Conservation (phyloP, 2,797 vertebrate genomes). For the Propithecus deckenii region DNA sequence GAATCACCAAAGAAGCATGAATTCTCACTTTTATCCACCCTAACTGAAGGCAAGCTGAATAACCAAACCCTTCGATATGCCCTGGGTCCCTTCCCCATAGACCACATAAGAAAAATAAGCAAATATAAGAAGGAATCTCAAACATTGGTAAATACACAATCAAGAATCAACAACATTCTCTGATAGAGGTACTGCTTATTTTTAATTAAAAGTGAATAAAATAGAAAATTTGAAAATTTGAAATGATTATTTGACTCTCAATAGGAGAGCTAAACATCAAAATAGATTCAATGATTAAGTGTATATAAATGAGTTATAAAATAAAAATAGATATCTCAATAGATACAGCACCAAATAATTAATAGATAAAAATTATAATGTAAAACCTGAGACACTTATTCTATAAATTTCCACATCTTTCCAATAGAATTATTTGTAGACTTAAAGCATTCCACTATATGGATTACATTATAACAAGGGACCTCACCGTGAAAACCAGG, state of each 20-base stretch:
- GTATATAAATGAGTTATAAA: background rate
- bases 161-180: background rate
- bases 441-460: background rate
- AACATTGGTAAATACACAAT: background rate
- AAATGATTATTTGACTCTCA: background rate
- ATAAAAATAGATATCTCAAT: background rate
- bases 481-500: background rate
- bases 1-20: background rate
- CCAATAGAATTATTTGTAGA: background rate
- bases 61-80: background rate
- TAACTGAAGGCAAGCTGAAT: background rate
- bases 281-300: background rate
- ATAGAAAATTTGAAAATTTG: background rate
- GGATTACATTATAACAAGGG: background rate
- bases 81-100: background rate
- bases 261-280: background rate
- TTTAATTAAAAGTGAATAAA: background rate
- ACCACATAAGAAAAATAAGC: background rate
- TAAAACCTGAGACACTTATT: background rate
- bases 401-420: background rate
- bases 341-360: background rate
- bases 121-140: background rate
- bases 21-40: background rate
- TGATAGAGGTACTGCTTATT: background rate
- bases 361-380: background rate